Percentiles rank a stretch among this genome's conserved stretches.
phyloP scores from a whole-genome alignment of 2,888 invertebrate species.

The Drosophila imparisetae region DNA sequence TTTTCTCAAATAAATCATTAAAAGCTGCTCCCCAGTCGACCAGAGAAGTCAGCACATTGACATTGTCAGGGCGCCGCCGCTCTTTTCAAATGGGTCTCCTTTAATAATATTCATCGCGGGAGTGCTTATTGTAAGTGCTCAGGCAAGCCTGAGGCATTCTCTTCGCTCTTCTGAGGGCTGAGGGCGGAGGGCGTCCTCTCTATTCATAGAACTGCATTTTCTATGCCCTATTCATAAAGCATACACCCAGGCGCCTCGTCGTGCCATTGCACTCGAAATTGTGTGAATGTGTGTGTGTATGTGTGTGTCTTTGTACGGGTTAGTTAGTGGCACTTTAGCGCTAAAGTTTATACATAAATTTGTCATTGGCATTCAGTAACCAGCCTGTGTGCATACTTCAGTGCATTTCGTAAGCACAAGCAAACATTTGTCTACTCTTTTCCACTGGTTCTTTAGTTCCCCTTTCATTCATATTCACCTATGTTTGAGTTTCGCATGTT shows the following conservation, averaged over 20 bases:
- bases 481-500: constrained; percentile 40
- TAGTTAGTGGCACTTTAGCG: constrained; percentile 79
- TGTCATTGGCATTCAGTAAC: constrained; percentile 78
- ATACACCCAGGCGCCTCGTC: constrained; percentile 60
- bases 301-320: constrained; percentile 54
- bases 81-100: constrained; percentile 60
- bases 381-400: constrained; percentile 50
- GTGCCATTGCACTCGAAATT: constrained; percentile 75
- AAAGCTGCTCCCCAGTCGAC: constrained; percentile 60
- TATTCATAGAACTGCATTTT: constrained; percentile 73
- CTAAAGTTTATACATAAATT: constrained; percentile 80
- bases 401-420: constrained; percentile 49
- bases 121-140: constrained; percentile 72
- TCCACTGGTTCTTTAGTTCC: constrained; percentile 40
- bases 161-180: background rate
- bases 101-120: constrained; percentile 79
- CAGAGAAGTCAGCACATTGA: constrained; percentile 67
- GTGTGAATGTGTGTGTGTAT: constrained; percentile 10
- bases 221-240: constrained; percentile 69
- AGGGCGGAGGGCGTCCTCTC: constrained; percentile 24
- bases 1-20: constrained; percentile 82
- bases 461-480: constrained; percentile 28
- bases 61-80: constrained; percentile 66
- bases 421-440: constrained; percentile 58
- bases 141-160: constrained; percentile 46